Base-by-base conservation (phyloP, 2,888 invertebrate genomes). In the Aleiodes alternator region DNA sequence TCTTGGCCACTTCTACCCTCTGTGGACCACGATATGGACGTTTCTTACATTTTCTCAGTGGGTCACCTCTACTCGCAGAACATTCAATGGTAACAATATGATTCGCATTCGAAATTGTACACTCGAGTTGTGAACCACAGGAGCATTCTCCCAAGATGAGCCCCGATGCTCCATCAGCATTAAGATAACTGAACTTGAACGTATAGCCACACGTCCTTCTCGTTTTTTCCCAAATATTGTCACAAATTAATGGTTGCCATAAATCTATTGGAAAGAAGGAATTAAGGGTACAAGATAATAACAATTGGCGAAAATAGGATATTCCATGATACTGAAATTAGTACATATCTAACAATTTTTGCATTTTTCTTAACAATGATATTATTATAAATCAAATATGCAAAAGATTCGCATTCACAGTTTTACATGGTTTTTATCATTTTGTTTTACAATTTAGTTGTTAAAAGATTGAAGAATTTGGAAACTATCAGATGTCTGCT, bases 21-120 rank as follows among this genome's bases (percentile, higher is more conserved):
- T 43, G 31, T 5, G 74, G 72, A 14, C 78, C 72, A 6, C 78
- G 53, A 14, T 76, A 12, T 14, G 72, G 78, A 16, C 73, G 50
- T 69, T 80, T 79, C 2, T 73, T 72, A 53, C 75, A 80, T 1
- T 75, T 34, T n/a, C 34, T 59, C 4, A 23, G 8, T 50, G 29
- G n/a, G 9, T 64, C 38, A 16, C 48, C 64, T 16, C 6, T 9
- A 31, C 14, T 50, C 6, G 64, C 23, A 23, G 14, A 34, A 64
- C 38, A 38, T 16, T 34, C 12, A 4, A 34, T 38, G 14, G 16
- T 64, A 16, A 64, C 43, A 5, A 64, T 5, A 50, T 29, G n/a
- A 23, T 56, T 56, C 11, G 16, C 64, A 8, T 14, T 64, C 5
- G 43, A 43, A 16, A 64, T 64, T 43, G 6, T 12, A 11, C 43